Evolutionary conservation across 2,797 vertebrate genomes (phyloP), one percentile per base, ranked within the genome.

Genomic region (Tokudaia muenninki): DNA sequence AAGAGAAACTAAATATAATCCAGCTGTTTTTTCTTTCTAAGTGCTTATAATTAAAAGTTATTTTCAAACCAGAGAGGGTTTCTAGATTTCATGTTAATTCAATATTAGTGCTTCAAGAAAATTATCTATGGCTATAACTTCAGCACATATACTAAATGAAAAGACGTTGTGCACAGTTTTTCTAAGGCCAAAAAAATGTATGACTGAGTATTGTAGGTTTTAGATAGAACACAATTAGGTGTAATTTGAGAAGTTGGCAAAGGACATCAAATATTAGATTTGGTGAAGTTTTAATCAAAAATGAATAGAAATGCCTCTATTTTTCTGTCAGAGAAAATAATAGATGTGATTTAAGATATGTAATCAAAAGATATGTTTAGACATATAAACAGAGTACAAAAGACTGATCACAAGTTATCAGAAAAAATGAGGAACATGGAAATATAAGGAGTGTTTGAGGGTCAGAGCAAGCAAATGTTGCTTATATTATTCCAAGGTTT

Each of bases 61-160:
- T 78, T 94, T 94, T 91, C 67, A 52, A 92, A 88, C 21, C 16
- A 67, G 4, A 22, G 5, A 75, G 63, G 5, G 10, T 83, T 80
- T 90, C 24, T 74, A 17, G 4, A 92, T 88, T 89, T 93, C 41
- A 87, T 22, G 81, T 37, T 26, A 67, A 83, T 0, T 74, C 21
- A 89, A 21, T 47, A 47, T 70, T 92, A 95, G 1, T 52, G 86
- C 57, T 82, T 72, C 47, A 89, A 93, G 8, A 87, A 87, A 50
- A 94, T n/a, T 17, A 63, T 13, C 10, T 55, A 34, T 52, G 29
- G 44, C 19, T 52, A 34, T 24, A 80, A 57, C 4, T 29, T 70
- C n/a, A 84, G 21, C 14, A 65, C 34, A 84, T 75, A 95, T n/a
- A 79, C 1, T 50, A 83, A 86, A 67, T 78, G 26, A 44, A 91